These are phyloP conservation scores for Myripristis murdjan DNA, from an alignment of 2,797 vertebrate genomes.

Conservation along the genomic window DNA sequence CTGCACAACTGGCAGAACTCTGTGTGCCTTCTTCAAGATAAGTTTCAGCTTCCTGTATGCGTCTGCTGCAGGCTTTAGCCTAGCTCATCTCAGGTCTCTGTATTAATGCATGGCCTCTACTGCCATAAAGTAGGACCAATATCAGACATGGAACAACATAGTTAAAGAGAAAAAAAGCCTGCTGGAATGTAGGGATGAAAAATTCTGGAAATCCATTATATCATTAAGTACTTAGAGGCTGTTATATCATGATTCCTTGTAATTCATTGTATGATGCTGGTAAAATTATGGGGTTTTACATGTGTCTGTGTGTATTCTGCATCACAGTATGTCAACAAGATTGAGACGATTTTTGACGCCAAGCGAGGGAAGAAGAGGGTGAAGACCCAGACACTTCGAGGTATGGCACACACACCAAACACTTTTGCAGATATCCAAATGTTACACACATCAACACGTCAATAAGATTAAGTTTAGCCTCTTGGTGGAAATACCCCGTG, in stretches of 20 bases:
- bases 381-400: constrained; percentile 90
- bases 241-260: constrained; percentile 47
- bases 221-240: constrained; percentile 57
- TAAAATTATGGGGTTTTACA: constrained; percentile 53
- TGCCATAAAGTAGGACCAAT: background rate
- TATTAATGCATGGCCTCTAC: background rate
- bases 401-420: constrained; percentile 73
- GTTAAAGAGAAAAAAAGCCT: constrained; percentile 40
- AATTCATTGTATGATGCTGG: constrained; percentile 55
- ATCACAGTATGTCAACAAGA: constrained; percentile 92
- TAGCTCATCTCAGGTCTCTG: background rate
- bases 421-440: constrained; percentile 37
- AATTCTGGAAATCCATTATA: constrained; percentile 45
- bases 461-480: constrained; percentile 52
- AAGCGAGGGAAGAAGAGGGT: constrained; percentile 95
- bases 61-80: constrained; percentile 5
- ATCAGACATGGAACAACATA: constrained; percentile 12
- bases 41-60: constrained; percentile 35
- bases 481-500: constrained; percentile 67
- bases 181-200: constrained; percentile 39
- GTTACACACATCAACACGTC: constrained; percentile 48
- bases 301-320: constrained; percentile 57
- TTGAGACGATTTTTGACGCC: constrained; percentile 95
- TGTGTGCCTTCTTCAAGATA: constrained; percentile 41
- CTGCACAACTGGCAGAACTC: background rate